These are phyloP conservation scores for Sinocyclocheilus anophthalmus DNA, from an alignment of 2,113 vertebrate species.

Conservation along the genomic window DNA sequence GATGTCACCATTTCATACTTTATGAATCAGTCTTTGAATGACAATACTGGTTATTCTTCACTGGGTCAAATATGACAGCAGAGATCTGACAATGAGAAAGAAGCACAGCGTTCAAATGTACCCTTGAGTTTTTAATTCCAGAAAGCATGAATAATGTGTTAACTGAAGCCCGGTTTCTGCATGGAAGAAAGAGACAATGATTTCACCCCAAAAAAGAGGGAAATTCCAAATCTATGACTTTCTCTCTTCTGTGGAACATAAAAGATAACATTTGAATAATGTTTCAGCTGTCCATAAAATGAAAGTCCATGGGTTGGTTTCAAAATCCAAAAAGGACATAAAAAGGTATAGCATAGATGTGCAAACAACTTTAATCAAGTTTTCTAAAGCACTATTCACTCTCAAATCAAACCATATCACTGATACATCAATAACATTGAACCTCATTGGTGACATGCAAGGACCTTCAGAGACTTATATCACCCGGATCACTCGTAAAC, in stretches of 20 bases:
- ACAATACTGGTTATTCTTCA: neutral
- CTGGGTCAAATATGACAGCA: conserved; percentile 4
- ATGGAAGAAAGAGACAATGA: neutral
- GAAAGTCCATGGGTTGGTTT: neutral
- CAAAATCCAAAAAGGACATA: neutral
- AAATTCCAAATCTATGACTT: conserved; percentile 3
- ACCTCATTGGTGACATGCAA: neutral
- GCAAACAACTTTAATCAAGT: neutral
- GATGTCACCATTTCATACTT: conserved; percentile 21
- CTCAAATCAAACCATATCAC: neutral
- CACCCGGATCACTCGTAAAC: neutral
- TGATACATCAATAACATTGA: neutral
- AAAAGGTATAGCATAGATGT: neutral
- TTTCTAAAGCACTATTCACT: neutral
- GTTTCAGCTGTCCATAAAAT: neutral
- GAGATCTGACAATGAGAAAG: conserved; percentile 10
- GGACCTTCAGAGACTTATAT: neutral
- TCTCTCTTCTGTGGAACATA: neutral
- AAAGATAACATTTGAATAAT: neutral
- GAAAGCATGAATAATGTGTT: neutral
- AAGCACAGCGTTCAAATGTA: neutral
- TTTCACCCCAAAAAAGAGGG: neutral
- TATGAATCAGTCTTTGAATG: neutral
- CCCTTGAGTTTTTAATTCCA: neutral
- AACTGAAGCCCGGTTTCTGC: neutral